Conservation (phyloP, 53 echinoderm and acorn worm species). For the Astropecten irregularis region DNA sequence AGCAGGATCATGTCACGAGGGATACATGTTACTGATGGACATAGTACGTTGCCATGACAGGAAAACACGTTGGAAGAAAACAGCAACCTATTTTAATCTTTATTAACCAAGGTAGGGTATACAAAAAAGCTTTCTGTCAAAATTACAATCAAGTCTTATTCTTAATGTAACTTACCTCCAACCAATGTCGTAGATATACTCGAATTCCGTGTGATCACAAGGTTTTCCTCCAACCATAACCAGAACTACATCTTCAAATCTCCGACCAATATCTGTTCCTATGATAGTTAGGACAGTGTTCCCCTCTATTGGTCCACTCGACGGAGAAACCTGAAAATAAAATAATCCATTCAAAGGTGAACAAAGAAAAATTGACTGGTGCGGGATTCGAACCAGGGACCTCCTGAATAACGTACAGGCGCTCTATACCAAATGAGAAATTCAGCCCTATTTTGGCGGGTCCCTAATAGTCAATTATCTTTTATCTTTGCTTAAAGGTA, state of each 20-base stretch:
- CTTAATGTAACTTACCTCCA: constrained; percentile 47
- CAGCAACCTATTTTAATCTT: too few species aligned
- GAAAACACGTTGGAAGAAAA: too few species aligned
- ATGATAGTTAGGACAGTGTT: constrained; percentile 62
- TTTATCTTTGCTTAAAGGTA: too few species aligned
- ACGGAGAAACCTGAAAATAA: constrained; percentile 60
- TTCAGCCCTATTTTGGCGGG: not conserved
- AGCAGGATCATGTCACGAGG: too few species aligned
- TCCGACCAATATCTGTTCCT: constrained; percentile 70
- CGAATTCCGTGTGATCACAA: constrained; percentile 42
- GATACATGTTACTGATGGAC: too few species aligned
- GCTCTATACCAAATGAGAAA: too few species aligned
- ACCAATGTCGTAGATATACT: constrained; percentile 31
- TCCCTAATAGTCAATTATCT: not conserved
- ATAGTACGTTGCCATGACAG: too few species aligned
- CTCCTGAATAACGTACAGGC: not conserved
- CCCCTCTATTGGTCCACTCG: constrained; percentile 72
- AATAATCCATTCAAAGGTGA: not conserved
- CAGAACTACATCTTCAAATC: constrained; percentile 26
- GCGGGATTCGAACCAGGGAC: too few species aligned
- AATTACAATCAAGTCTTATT: too few species aligned
- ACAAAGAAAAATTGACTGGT: too few species aligned
- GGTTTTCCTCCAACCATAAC: constrained; percentile 50
- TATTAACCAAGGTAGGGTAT: too few species aligned
- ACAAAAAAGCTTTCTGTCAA: too few species aligned